Evolutionary conservation across 2,888 invertebrate genomes (phyloP).

Genomic region (Amiota minor): DNA sequence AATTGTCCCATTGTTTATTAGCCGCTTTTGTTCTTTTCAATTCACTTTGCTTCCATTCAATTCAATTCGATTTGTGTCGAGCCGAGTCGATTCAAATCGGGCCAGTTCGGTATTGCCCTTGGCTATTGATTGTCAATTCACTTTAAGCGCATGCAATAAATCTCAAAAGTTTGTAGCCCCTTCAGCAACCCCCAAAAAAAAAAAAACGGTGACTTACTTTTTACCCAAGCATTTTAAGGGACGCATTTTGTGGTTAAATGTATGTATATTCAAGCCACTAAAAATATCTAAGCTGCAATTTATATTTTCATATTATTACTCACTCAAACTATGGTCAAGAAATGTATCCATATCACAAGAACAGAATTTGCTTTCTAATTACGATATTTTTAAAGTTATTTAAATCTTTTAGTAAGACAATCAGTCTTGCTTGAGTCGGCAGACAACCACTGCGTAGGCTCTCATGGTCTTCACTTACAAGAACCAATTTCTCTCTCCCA

Average conservation of each 20-base stretch:
- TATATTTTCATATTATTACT: too few relatives aligned
- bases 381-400: too few relatives aligned
- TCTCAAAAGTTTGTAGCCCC: constrained; percentile 23
- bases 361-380: too few relatives aligned
- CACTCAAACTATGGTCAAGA: too few relatives aligned
- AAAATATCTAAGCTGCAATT: too few relatives aligned
- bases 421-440: too few relatives aligned
- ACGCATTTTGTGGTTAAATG: neutral
- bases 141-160: constrained; percentile 61
- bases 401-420: too few relatives aligned
- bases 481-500: too few relatives aligned
- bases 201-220: neutral
- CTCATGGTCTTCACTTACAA: too few relatives aligned
- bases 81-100: too few relatives aligned
- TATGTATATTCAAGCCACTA: neutral
- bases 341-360: too few relatives aligned
- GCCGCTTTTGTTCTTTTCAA: constrained; percentile 45
- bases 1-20: constrained; percentile 62
- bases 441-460: too few relatives aligned
- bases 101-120: constrained; percentile 39
- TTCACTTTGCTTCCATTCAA: neutral
- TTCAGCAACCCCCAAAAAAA: neutral
- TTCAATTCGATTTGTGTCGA: neutral
- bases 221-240: neutral
- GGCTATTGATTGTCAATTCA: constrained; percentile 62